Evolutionary conservation across 2,113 vertebrate species (phyloP).

Genomic region (Lophochroa leadbeateri): DNA sequence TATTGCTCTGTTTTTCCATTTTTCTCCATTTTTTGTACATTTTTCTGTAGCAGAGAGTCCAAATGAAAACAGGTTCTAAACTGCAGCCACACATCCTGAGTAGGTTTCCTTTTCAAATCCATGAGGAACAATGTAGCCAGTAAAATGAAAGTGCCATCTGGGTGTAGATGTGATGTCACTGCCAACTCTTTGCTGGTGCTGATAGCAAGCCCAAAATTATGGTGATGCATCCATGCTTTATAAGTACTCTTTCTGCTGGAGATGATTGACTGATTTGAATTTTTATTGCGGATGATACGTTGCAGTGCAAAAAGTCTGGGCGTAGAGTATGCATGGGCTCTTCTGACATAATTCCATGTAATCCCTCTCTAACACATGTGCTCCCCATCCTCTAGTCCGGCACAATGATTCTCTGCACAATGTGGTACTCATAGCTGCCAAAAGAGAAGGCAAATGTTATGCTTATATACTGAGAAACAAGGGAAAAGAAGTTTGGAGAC

Average conservation of each 20-base stretch:
- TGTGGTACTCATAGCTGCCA: not conserved
- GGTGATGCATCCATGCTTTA: constrained; percentile 64
- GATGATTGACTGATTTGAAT: constrained; percentile 72
- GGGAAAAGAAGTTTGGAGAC: not conserved
- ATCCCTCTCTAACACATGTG: not conserved
- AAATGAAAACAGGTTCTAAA: constrained; percentile 51
- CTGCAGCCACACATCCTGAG: constrained; percentile 28
- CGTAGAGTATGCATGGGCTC: not conserved
- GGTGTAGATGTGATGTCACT: constrained; percentile 72
- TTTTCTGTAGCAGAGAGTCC: not conserved
- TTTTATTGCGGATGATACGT: constrained; percentile 71
- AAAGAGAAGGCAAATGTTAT: constrained; percentile 11
- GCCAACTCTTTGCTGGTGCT: constrained; percentile 69
- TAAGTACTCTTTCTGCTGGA: constrained; percentile 63
- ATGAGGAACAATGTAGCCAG: constrained; percentile 70
- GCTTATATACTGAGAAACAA: not conserved
- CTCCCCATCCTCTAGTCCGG: not conserved
- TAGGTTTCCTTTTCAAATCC: constrained; percentile 69
- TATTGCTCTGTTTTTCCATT: not conserved
- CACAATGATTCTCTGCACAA: not conserved
- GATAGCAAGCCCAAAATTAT: constrained; percentile 72
- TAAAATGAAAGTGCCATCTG: constrained; percentile 77
- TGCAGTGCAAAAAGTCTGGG: constrained; percentile 58
- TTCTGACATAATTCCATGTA: constrained; percentile 35
- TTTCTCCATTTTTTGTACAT: constrained; percentile 6